Percentiles rank a stretch among this genome's conserved stretches.
Evolutionary conservation across 2,888 invertebrate genomes (phyloP).

Genomic region (Gastracanthus pulcherrimus): DNA sequence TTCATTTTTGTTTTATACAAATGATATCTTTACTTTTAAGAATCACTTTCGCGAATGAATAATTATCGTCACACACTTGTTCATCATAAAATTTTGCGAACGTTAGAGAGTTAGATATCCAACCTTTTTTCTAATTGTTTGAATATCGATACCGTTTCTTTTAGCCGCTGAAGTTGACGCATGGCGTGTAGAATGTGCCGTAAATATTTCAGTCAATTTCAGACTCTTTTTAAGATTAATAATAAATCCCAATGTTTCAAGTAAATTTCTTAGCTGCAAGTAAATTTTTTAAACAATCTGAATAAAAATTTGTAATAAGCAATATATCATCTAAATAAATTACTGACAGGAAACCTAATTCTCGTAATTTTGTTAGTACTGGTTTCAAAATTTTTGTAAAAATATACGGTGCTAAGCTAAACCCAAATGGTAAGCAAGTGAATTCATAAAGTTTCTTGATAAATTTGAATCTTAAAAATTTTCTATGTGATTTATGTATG

Average conservation of each 20-base stretch:
- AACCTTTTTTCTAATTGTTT: too few relatives aligned
- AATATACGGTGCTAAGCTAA: slow-evolving; percentile 48
- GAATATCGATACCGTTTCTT: too few relatives aligned
- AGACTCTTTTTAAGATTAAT: slow-evolving; percentile 47
- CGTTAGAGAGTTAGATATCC: too few relatives aligned
- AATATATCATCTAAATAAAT: slow-evolving; percentile 58
- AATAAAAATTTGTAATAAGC: slow-evolving; percentile 34
- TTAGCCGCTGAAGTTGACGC: too few relatives aligned
- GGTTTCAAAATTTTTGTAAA: slow-evolving; percentile 60
- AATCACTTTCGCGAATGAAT: too few relatives aligned
- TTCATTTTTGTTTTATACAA: too few relatives aligned
- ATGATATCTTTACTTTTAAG: too few relatives aligned
- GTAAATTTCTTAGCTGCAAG: slow-evolving; percentile 24
- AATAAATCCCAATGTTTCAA: slow-evolving; percentile 46
- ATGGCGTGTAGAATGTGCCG: too few relatives aligned
- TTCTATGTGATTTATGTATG: slow-evolving; percentile 34
- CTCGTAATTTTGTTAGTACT: slow-evolving; percentile 40
- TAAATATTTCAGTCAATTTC: too few relatives aligned
- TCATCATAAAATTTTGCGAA: too few relatives aligned
- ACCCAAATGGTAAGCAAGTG: slow-evolving; percentile 56
- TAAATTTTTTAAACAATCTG: slow-evolving; percentile 31
- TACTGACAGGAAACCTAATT: slow-evolving; percentile 43
- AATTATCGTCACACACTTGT: too few relatives aligned
- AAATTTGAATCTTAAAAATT: slow-evolving; percentile 55
- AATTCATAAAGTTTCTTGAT: slow-evolving; percentile 51